Evolutionary conservation across 2,888 invertebrate species (phyloP).

Genomic region (Arge pagana): DNA sequence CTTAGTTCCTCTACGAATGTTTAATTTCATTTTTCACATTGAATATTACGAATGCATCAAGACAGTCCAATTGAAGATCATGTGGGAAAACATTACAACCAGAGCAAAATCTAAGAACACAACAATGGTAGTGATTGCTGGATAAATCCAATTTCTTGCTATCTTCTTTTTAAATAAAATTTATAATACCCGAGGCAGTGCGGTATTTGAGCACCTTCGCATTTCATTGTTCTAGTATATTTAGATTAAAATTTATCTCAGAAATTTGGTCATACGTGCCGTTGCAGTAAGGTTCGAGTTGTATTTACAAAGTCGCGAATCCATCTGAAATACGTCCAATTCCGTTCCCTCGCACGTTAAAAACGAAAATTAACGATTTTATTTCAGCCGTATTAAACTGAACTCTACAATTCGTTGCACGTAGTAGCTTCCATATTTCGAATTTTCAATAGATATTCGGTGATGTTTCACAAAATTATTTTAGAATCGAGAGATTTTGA

Average conservation of each 20-base stretch:
- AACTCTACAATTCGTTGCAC: conserved; percentile 11
- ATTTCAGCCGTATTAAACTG: conserved; percentile 2
- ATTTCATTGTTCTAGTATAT: conserved; percentile 8
- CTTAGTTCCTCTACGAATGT: no score
- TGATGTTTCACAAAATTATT: conserved; percentile 3
- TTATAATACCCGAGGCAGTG: conserved; percentile 7
- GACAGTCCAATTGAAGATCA: conserved; percentile 17
- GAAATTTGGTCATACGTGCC: not conserved
- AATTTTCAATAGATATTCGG: conserved; percentile 20
- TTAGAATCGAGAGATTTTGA: conserved; percentile 7
- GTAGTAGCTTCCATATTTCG: conserved; percentile 4
- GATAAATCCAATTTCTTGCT: not conserved
- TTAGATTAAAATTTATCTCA: not conserved
- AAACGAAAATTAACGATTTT: conserved; percentile 15
- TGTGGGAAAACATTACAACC: conserved; percentile 11
- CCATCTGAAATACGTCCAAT: no score
- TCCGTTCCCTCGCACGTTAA: conserved; percentile 21
- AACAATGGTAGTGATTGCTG: conserved; percentile 16
- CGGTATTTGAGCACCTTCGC: conserved; percentile 8
- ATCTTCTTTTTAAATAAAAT: not conserved
- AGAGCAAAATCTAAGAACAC: conserved; percentile 19
- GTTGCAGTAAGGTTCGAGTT: no score
- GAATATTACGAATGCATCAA: conserved; percentile 14
- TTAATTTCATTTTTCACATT: no score
- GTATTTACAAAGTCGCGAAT: no score